A percentile compares a stretch with the other conserved stretches of the same genome.
These are phyloP conservation scores for Phaedon cochleariae DNA, from an alignment of 2,888 invertebrate genomes.

Conservation along the genomic window DNA sequence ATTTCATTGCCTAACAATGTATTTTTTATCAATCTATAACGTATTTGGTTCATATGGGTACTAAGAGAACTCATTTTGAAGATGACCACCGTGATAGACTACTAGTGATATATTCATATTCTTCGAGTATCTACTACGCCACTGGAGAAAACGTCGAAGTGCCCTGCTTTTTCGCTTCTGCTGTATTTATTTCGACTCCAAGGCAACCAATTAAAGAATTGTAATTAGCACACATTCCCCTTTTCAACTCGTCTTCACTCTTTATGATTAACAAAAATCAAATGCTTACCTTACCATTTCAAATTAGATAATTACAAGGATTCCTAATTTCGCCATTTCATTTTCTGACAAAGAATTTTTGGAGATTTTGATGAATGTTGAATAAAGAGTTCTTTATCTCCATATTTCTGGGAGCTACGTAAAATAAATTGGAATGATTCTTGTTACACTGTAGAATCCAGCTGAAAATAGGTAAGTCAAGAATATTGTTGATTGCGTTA, in stretches of 20 bases:
- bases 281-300: conserved; percentile 8
- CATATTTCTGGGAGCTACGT: too few relatives aligned
- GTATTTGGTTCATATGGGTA: too few relatives aligned
- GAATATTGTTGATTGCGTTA: too few relatives aligned
- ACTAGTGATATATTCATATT: too few relatives aligned
- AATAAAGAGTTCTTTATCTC: neutral
- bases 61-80: too few relatives aligned
- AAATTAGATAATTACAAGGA: conserved; percentile 19
- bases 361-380: neutral
- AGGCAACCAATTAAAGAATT: conserved; percentile 32
- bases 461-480: too few relatives aligned
- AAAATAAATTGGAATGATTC: too few relatives aligned
- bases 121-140: conserved; percentile 11
- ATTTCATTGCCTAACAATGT: too few relatives aligned
- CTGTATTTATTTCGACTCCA: conserved; percentile 29
- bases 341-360: neutral
- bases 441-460: too few relatives aligned
- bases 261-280: conserved; percentile 18
- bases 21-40: too few relatives aligned
- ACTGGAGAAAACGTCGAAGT: conserved; percentile 15
- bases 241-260: conserved; percentile 16
- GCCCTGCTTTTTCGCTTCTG: conserved; percentile 26
- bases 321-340: neutral
- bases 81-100: too few relatives aligned
- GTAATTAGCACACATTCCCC: conserved; percentile 29